phyloP scores from a whole-genome alignment of 2,888 invertebrate genomes.

The Callinectes sapidus region DNA sequence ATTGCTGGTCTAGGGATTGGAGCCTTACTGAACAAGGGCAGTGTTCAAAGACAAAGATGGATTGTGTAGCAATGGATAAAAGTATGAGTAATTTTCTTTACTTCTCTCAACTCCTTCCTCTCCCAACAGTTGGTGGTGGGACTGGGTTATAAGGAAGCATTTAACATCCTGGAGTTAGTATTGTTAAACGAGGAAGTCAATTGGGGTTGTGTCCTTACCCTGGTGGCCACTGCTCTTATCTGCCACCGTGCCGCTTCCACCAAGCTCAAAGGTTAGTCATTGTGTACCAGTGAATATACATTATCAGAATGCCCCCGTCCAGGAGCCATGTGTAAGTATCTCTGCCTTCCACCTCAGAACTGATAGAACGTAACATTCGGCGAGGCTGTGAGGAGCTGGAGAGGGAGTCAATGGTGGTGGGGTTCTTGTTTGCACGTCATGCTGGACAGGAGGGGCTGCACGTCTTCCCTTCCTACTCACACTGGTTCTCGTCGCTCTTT shows the following conservation, averaged over 20 bases:
- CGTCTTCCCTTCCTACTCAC: constrained; percentile 61
- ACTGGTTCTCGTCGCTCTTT: constrained; percentile 63
- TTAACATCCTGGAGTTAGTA: constrained; percentile 50
- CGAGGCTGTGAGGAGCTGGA: constrained; percentile 58
- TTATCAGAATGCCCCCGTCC: too few relatives aligned
- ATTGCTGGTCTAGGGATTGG: too few relatives aligned
- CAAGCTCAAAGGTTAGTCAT: constrained; percentile 43
- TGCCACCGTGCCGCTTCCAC: constrained; percentile 41
- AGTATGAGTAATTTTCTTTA: too few relatives aligned
- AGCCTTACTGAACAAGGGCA: too few relatives aligned
- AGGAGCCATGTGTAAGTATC: too few relatives aligned
- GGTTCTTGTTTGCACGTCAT: constrained; percentile 62
- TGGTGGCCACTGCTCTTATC: constrained; percentile 55
- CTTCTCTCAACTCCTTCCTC: too few relatives aligned
- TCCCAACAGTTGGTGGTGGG: constrained; percentile 52
- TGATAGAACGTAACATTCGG: constrained; percentile 54
- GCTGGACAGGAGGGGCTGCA: constrained; percentile 63
- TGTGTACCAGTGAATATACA: background rate
- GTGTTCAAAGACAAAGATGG: too few relatives aligned
- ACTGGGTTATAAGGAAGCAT: constrained; percentile 43
- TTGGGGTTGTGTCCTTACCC: constrained; percentile 62
- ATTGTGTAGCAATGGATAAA: too few relatives aligned
- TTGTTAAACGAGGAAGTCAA: constrained; percentile 60
- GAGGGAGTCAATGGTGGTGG: constrained; percentile 57
- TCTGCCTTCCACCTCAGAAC: background rate